These are phyloP conservation scores for Hermaeophaga mercurialis DNA, from an alignment of 2,888 invertebrate species.

Conservation along the genomic window DNA sequence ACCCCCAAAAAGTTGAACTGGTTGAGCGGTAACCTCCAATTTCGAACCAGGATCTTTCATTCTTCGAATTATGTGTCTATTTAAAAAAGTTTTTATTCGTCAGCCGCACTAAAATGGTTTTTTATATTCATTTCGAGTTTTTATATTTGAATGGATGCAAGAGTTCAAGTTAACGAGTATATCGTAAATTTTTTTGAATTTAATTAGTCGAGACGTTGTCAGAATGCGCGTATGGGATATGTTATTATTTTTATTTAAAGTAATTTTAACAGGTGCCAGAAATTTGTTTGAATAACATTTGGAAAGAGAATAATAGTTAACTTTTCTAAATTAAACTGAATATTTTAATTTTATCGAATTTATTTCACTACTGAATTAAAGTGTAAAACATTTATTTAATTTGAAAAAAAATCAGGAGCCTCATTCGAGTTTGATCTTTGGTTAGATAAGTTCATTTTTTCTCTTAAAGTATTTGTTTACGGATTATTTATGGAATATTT, in stretches of 20 bases:
- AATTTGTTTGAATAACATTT: too few relatives aligned
- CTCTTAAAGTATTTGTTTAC: too few relatives aligned
- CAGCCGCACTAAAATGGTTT: slow-evolving; percentile 23
- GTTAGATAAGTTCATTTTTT: too few relatives aligned
- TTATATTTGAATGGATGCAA: slow-evolving; percentile 11
- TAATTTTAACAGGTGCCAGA: slow-evolving; percentile 8
- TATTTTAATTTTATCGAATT: too few relatives aligned
- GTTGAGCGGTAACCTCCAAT: slow-evolving; percentile 34
- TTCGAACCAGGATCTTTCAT: slow-evolving; percentile 26
- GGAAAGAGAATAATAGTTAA: too few relatives aligned
- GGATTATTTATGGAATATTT: too few relatives aligned
- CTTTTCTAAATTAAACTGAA: too few relatives aligned
- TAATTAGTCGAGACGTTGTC: slow-evolving; percentile 22
- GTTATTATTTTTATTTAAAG: background rate
- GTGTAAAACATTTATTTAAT: too few relatives aligned
- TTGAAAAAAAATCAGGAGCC: too few relatives aligned
- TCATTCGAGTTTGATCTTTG: too few relatives aligned
- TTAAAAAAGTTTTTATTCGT: slow-evolving; percentile 26
- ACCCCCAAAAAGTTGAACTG: slow-evolving; percentile 27
- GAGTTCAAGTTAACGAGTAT: slow-evolving; percentile 17
- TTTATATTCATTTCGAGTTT: slow-evolving; percentile 20
- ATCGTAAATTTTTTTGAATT: slow-evolving; percentile 22
- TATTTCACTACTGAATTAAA: too few relatives aligned
- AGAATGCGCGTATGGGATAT: slow-evolving; percentile 9
- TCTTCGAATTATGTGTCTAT: slow-evolving; percentile 30